Percentiles rank a stretch among this genome's conserved stretches.
Evolutionary conservation across 35 echinoderm and acorn worm species (phyloP).

Genomic region (Apostichopus californicus): DNA sequence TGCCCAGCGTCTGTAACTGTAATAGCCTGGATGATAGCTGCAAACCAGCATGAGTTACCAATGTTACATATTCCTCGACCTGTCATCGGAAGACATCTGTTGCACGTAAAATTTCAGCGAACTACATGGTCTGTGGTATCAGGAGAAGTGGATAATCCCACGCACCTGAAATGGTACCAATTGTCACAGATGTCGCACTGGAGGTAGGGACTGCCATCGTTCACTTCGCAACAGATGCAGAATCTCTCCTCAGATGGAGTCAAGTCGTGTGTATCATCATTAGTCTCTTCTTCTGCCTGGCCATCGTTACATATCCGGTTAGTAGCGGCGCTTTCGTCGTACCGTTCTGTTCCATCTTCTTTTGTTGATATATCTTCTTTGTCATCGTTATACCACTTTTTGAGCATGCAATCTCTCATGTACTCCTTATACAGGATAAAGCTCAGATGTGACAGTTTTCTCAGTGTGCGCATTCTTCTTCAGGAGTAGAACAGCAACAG

Average conservation of each 20-base stretch:
- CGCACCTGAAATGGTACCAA: neutral
- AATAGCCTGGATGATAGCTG: neutral
- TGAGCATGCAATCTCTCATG: no score
- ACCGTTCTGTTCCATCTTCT: no score
- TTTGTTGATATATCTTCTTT: no score
- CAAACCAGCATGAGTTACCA: conserved; percentile 21
- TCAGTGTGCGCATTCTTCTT: no score
- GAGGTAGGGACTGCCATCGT: conserved; percentile 6
- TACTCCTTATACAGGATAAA: no score
- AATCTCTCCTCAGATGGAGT: neutral
- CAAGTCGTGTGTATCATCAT: no score
- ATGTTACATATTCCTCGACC: neutral
- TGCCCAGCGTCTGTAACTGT: neutral
- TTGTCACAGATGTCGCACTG: neutral
- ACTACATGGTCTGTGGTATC: neutral
- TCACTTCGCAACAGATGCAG: neutral
- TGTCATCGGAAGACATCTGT: neutral
- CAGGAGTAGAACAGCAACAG: no score
- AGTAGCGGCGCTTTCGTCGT: no score
- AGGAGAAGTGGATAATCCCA: neutral
- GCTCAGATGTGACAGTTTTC: no score
- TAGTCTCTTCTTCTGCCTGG: no score
- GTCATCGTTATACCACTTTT: no score
- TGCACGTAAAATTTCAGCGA: neutral
- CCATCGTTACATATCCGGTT: no score